Evolutionary conservation across 2,888 invertebrate genomes (phyloP), one percentile per base, ranked within the genome.

Genomic region (Pristionchus japonicus): DNA sequence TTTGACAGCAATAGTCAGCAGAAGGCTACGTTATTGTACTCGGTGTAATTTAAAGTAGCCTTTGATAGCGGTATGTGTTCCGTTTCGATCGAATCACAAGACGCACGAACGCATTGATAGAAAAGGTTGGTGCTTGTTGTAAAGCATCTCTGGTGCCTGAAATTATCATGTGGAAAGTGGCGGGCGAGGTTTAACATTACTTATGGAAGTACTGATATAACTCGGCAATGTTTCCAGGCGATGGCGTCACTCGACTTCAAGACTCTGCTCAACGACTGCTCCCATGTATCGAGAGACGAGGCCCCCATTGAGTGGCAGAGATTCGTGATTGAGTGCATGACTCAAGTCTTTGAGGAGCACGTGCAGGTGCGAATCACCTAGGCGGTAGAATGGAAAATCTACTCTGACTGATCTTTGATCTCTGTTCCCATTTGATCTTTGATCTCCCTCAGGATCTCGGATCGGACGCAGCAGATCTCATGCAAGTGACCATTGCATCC

Each of bases 361-460:
- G n/a, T 77, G 11, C 43, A 77, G 77, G 77, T 77, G 27, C n/a
- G n/a, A n/a, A n/a, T n/a, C n/a, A n/a, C n/a, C n/a, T n/a, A n/a
- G n/a, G n/a, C n/a, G n/a, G n/a, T n/a, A n/a, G n/a, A n/a, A n/a
- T n/a, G n/a, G n/a, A n/a, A n/a, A n/a, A n/a, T n/a, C n/a, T n/a
- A n/a, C n/a, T n/a, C n/a, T n/a, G n/a, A n/a, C n/a, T n/a, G n/a
- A n/a, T n/a, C n/a, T n/a, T n/a, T n/a, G n/a, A n/a, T n/a, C n/a
- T n/a, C n/a, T n/a, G n/a, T n/a, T n/a, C n/a, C n/a, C n/a, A n/a
- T n/a, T n/a, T 77, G 40, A 77, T 47, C 43, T 77, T 77, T 77
- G 77, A 77, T 77, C 77, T 70, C 15, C 17, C n/a, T 34, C 34
- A 83, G 82, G 82, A 83, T 52, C 82, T 83, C 52, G 82, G 82